phyloP scores from a whole-genome alignment of 2,113 vertebrate genomes.

The Nothocercus julius region DNA sequence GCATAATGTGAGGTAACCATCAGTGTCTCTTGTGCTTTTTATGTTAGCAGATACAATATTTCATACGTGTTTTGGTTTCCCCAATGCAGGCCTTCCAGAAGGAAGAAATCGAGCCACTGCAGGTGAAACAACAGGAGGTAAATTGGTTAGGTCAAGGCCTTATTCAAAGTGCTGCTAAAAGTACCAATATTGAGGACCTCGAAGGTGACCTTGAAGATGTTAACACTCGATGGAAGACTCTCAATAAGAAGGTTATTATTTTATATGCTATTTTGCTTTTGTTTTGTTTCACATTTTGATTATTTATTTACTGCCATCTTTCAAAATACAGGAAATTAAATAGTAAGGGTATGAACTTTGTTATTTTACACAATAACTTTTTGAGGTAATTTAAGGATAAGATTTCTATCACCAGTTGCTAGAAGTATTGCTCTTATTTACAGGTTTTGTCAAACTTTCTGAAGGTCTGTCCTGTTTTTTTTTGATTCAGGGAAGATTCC shows the following conservation, averaged over 20 bases:
- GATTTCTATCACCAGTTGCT: not conserved
- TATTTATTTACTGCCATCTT: not conserved
- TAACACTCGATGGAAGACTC: slow-evolving; percentile 91
- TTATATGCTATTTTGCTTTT: not conserved
- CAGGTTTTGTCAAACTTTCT: not conserved
- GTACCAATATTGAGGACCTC: slow-evolving; percentile 84
- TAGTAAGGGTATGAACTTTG: not conserved
- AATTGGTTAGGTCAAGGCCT: slow-evolving; percentile 93
- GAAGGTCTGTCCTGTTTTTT: not conserved
- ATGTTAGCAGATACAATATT: not conserved
- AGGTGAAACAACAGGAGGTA: slow-evolving; percentile 89
- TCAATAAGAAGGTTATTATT: slow-evolving; percentile 92
- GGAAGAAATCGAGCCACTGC: slow-evolving; percentile 92
- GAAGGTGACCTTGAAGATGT: slow-evolving; percentile 89
- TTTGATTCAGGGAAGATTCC: not conserved
- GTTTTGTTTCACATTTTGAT: not conserved
- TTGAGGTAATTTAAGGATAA: not conserved
- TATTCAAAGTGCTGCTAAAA: slow-evolving; percentile 92
- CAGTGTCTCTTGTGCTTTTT: not conserved
- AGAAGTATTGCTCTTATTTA: not conserved
- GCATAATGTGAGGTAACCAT: not conserved
- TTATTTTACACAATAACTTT: not conserved
- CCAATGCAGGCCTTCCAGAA: slow-evolving; percentile 91
- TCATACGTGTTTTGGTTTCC: slow-evolving; percentile 29
- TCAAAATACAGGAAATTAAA: slow-evolving; percentile 51